phyloP scores from a whole-genome alignment of 2,113 vertebrate genomes.

The Pardalotus punctatus region DNA sequence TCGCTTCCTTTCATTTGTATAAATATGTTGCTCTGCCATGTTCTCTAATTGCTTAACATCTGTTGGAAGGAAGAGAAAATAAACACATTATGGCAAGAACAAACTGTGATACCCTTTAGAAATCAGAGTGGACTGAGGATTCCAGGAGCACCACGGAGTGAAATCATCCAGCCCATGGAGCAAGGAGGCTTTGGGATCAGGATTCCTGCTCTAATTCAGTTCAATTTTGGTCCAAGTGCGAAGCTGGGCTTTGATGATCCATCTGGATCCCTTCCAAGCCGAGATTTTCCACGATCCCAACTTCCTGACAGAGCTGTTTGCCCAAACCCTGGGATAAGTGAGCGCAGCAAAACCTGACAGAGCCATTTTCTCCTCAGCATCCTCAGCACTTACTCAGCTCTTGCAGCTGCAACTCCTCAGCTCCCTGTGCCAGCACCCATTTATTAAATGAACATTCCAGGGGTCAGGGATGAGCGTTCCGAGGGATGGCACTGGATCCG shows the following conservation, averaged over 20 bases:
- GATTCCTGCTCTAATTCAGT: background rate
- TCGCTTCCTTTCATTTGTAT: conserved; percentile 62
- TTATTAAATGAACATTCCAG: background rate
- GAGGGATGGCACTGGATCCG: background rate
- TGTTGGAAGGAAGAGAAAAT: conserved; percentile 54
- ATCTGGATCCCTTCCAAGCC: background rate
- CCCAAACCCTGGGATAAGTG: background rate
- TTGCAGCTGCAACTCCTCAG: background rate
- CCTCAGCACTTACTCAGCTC: background rate
- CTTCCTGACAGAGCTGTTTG: background rate
- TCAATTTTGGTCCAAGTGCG: background rate
- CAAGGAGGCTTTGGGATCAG: background rate
- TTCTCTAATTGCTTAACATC: conserved; percentile 65
- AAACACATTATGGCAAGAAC: conserved; percentile 59
- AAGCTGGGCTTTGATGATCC: background rate
- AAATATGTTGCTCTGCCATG: conserved; percentile 55
- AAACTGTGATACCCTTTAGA: background rate
- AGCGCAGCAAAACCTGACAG: background rate
- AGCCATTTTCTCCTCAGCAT: background rate
- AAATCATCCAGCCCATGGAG: background rate
- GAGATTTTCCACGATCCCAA: background rate
- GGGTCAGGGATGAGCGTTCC: background rate
- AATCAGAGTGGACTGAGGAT: background rate
- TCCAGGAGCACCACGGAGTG: background rate
- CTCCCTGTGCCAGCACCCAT: background rate